These are phyloP conservation scores for Pempheris klunzingeri DNA, from an alignment of 2,797 vertebrate genomes.

Conservation along the genomic window DNA sequence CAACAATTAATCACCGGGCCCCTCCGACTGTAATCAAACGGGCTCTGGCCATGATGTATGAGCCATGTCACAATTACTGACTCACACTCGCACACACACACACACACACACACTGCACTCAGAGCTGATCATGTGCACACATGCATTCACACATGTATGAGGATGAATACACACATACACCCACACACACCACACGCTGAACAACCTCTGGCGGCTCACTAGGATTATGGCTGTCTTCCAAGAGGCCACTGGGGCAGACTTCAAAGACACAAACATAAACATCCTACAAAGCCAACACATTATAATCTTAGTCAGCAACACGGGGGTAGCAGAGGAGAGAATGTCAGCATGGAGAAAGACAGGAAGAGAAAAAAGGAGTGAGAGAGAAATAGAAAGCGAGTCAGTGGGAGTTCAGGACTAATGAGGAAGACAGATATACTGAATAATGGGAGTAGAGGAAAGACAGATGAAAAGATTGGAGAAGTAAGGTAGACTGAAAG, in stretches of 20 bases:
- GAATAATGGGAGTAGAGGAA: slow-evolving; percentile 67
- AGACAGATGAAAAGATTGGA: slow-evolving; percentile 72
- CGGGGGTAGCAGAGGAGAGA: slow-evolving; percentile 48
- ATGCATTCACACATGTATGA: slow-evolving; percentile 71
- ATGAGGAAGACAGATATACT: slow-evolving; percentile 80
- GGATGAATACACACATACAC: slow-evolving; percentile 56
- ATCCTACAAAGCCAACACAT: slow-evolving; percentile 74
- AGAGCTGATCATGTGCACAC: slow-evolving; percentile 55
- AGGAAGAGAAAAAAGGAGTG: slow-evolving; percentile 27
- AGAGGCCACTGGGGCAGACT: slow-evolving; percentile 73
- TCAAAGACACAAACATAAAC: slow-evolving; percentile 82
- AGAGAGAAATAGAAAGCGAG: slow-evolving; percentile 56
- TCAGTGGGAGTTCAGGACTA: slow-evolving; percentile 71
- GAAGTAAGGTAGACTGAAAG: slow-evolving; percentile 53
- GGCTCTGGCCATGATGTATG: slow-evolving; percentile 98
- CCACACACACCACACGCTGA: slow-evolving; percentile 37
- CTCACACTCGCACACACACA: slow-evolving; percentile 68
- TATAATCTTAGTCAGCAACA: slow-evolving; percentile 80
- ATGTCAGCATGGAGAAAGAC: slow-evolving; percentile 49
- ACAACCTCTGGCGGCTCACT: slow-evolving; percentile 62
- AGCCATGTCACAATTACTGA: slow-evolving; percentile 95
- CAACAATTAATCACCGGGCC: slow-evolving; percentile 98
- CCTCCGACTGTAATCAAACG: slow-evolving; percentile 99
- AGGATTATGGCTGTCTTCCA: slow-evolving; percentile 78
- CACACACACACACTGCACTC: slow-evolving; percentile 42